phyloP scores from a whole-genome alignment of 1,140 invertebrate genomes.

The Pseudomyrmex cubaensis region DNA sequence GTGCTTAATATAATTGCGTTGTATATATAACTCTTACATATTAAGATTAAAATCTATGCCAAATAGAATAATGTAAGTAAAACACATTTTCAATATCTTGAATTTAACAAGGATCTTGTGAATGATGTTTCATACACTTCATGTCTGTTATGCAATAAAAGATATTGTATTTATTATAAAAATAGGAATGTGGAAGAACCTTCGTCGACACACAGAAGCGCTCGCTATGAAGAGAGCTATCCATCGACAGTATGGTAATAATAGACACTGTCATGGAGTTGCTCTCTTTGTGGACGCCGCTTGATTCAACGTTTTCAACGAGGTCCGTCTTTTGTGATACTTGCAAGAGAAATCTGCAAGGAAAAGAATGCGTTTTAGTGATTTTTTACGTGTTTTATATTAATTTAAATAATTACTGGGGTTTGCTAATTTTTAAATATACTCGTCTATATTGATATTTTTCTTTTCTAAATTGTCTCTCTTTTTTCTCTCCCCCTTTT shows the following conservation, averaged over 20 bases:
- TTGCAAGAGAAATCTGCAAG: background rate
- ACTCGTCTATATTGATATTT: background rate
- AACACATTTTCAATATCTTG: background rate
- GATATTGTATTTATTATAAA: background rate
- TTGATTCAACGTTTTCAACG: conserved; percentile 75
- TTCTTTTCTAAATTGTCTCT: too few species aligned
- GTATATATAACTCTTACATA: too few species aligned
- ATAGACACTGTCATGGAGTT: conserved; percentile 89
- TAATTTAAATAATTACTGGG: background rate
- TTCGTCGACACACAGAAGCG: conserved; percentile 74
- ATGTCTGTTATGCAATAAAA: background rate
- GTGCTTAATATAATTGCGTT: too few species aligned
- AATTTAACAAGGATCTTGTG: background rate
- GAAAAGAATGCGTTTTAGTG: background rate
- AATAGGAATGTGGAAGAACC: background rate
- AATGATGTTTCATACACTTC: background rate
- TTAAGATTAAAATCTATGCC: too few species aligned
- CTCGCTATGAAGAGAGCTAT: conserved; percentile 89
- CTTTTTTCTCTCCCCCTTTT: too few species aligned
- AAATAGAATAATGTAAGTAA: background rate
- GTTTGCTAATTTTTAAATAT: background rate
- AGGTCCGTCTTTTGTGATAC: background rate
- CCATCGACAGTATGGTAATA: conserved; percentile 88
- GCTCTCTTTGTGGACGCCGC: conserved; percentile 88
- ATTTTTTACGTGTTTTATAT: conserved; percentile 5